Evolutionary conservation across 2,797 vertebrate genomes (phyloP).

Genomic region (Cephalopachus bancanus): DNA sequence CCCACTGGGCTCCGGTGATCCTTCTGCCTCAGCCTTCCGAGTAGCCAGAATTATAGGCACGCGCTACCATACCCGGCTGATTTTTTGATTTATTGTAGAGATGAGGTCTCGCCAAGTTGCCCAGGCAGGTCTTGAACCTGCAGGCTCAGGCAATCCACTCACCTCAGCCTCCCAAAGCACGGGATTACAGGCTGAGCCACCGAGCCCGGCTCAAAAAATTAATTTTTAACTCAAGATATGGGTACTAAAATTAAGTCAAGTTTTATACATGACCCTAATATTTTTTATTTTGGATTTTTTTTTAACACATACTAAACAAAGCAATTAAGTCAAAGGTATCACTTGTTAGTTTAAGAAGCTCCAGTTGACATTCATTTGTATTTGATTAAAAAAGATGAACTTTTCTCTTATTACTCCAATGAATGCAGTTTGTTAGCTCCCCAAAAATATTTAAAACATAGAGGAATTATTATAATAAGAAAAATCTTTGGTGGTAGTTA

Average conservation of each 20-base stretch:
- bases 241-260: neutral
- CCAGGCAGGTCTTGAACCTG: no score
- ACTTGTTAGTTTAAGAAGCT: neutral
- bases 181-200: no score
- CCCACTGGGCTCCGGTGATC: no score
- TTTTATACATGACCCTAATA: neutral
- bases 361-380: neutral
- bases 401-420: conserved; percentile 33
- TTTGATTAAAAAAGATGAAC: conserved; percentile 37
- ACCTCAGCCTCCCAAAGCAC: no score
- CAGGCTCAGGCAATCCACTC: no score
- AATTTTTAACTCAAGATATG: neutral
- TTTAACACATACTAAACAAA: neutral
- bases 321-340: neutral
- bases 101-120: no score
- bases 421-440: neutral
- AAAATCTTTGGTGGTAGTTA: neutral
- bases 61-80: no score
- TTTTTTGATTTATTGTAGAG: no score
- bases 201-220: neutral
- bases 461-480: neutral
- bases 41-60: no score
- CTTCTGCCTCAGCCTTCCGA: no score
- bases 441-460: conserved; percentile 27
- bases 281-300: conserved; percentile 36